These are phyloP conservation scores for Columba janthina DNA, from an alignment of 2,113 vertebrate species.

Conservation along the genomic window DNA sequence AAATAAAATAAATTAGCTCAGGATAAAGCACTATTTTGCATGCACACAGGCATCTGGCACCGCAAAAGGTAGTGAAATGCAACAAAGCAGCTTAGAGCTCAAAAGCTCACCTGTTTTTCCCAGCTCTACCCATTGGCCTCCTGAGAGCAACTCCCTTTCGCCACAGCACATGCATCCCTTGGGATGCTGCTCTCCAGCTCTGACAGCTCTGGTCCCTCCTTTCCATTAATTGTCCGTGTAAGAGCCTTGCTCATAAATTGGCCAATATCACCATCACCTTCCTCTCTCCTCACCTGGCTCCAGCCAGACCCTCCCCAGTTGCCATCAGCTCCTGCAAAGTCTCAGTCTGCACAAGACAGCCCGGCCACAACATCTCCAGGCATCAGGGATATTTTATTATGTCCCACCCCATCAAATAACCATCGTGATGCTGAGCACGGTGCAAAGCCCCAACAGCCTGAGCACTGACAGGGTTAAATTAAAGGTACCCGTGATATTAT, in stretches of 20 bases:
- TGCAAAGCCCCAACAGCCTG: background rate
- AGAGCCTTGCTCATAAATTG: background rate
- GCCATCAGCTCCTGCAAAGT: background rate
- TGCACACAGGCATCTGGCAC: background rate
- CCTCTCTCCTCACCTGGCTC: background rate
- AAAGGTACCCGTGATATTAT: slow-evolving; percentile 22
- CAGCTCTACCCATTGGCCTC: background rate
- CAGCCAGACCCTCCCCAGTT: background rate
- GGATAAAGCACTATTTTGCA: background rate
- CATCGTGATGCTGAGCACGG: background rate
- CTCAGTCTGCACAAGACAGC: background rate
- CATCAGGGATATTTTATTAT: background rate
- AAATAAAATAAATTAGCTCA: slow-evolving; percentile 44
- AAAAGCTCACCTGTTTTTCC: background rate
- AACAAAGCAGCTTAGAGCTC: background rate
- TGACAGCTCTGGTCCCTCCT: background rate
- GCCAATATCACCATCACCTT: background rate
- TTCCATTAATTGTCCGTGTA: background rate
- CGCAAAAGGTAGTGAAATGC: background rate
- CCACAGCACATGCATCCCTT: fast-evolving
- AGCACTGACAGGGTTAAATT: slow-evolving; percentile 48
- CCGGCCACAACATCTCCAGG: background rate
- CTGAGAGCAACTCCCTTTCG: background rate
- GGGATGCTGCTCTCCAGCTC: background rate
- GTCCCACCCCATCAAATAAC: background rate